Conservation (phyloP, 1,140 invertebrate genomes). For the Brevipalpus yothersi region DNA sequence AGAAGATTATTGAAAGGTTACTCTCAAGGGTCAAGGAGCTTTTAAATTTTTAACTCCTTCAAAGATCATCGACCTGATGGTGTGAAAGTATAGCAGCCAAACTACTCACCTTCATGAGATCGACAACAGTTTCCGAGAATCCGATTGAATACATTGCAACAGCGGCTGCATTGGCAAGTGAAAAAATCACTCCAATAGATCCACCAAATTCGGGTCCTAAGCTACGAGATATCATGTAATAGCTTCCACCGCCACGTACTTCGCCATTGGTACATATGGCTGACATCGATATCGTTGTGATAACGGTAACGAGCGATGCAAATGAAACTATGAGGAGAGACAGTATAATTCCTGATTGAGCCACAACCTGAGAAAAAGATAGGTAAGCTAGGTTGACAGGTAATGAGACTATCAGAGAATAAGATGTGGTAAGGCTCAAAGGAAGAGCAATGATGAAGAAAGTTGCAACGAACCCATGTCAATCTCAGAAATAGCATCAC, state of each 20-base stretch:
- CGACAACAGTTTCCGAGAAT: conserved; percentile 63
- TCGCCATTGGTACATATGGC: conserved; percentile 96
- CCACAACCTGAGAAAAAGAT: conserved; percentile 28
- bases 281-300: conserved; percentile 83
- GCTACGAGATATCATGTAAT: conserved; percentile 87
- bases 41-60: background rate
- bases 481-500: conserved; percentile 32
- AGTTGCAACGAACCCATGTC: conserved; percentile 22
- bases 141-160: conserved; percentile 96
- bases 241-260: conserved; percentile 92
- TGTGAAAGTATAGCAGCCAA: background rate
- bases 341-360: conserved; percentile 6
- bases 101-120: background rate
- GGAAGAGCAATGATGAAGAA: background rate
- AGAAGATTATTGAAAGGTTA: too few relatives aligned
- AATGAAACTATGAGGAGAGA: conserved; percentile 39
- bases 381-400: background rate
- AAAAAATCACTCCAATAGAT: conserved; percentile 74
- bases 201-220: conserved; percentile 92
- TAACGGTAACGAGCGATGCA: conserved; percentile 70
- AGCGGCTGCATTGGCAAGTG: conserved; percentile 83
- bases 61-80: background rate
- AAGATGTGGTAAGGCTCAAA: background rate
- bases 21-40: too few relatives aligned
- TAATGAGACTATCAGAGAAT: background rate